These are phyloP conservation scores for Oscheius sp. DNA, from an alignment of 2,888 invertebrate genomes.

Conservation along the genomic window DNA sequence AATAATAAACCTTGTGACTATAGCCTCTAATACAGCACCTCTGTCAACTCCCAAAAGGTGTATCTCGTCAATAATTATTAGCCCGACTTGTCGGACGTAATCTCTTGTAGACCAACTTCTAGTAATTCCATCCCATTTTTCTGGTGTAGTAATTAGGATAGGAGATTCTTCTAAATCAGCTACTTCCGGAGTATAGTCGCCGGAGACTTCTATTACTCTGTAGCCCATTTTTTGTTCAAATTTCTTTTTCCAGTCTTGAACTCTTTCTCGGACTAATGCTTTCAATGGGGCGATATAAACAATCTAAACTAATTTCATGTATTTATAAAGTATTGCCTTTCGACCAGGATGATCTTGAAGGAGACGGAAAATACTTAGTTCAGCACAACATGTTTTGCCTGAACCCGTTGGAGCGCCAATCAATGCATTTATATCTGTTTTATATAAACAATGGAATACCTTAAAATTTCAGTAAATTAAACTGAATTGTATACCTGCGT, in stretches of 20 bases:
- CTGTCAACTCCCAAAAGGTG: conserved; percentile 82
- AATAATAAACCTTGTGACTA: conserved; percentile 83
- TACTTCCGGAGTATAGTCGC: conserved; percentile 87
- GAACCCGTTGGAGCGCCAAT: conserved; percentile 95
- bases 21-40: conserved; percentile 85
- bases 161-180: conserved; percentile 84
- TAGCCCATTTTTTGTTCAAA: conserved; percentile 81
- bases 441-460: conserved; percentile 93
- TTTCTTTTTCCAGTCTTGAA: conserved; percentile 90
- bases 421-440: conserved; percentile 89
- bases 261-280: conserved; percentile 93
- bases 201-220: conserved; percentile 91
- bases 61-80: conserved; percentile 90
- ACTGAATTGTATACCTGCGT: conserved; percentile 53
- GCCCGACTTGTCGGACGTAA: conserved; percentile 78
- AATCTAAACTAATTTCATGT: conserved; percentile 72
- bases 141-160: conserved; percentile 97
- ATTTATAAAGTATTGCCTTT: conserved; percentile 48
- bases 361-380: conserved; percentile 86
- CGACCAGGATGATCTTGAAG: conserved; percentile 59
- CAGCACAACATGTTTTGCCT: conserved; percentile 97
- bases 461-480: conserved; percentile 75
- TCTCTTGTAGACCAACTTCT: conserved; percentile 87
- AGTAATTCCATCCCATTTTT: conserved; percentile 99
- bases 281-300: conserved; percentile 98